These are phyloP conservation scores for Rhinogobio ventralis DNA, from an alignment of 2,797 vertebrate genomes.

Conservation along the genomic window DNA sequence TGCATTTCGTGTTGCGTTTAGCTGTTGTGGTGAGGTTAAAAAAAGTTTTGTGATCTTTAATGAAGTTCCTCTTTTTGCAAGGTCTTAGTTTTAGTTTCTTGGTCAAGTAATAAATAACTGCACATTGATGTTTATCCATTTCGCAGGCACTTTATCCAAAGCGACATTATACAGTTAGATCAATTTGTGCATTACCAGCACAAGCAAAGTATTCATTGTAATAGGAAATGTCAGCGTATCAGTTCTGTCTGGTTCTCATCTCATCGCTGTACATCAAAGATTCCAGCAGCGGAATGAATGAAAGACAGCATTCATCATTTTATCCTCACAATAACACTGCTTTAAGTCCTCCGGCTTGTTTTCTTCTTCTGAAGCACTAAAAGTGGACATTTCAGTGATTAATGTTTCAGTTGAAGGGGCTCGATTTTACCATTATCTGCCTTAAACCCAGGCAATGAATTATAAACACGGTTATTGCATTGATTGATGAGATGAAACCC, in stretches of 20 bases:
- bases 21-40: neutral
- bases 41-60: neutral
- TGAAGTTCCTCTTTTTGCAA: conserved; percentile 18
- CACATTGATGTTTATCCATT: neutral
- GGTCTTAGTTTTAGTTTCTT: neutral
- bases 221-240: neutral
- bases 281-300: neutral
- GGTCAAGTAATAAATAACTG: neutral
- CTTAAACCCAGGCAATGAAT: conserved; percentile 12
- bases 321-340: neutral
- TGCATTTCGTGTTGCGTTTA: conserved; percentile 18
- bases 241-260: neutral
- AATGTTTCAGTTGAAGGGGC: neutral
- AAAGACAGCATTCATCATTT: conserved; percentile 1
- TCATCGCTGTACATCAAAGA: neutral
- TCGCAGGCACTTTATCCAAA: neutral
- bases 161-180: neutral
- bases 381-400: conserved; percentile 30
- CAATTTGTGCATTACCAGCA: neutral
- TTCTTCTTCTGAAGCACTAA: conserved; percentile 11
- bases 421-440: neutral
- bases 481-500: neutral
- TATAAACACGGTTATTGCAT: neutral
- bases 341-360: conserved; percentile 14
- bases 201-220: neutral